Evolutionary conservation across 2,888 invertebrate species (phyloP), one percentile per base, ranked within the genome.

Genomic region (Graphium colonna): DNA sequence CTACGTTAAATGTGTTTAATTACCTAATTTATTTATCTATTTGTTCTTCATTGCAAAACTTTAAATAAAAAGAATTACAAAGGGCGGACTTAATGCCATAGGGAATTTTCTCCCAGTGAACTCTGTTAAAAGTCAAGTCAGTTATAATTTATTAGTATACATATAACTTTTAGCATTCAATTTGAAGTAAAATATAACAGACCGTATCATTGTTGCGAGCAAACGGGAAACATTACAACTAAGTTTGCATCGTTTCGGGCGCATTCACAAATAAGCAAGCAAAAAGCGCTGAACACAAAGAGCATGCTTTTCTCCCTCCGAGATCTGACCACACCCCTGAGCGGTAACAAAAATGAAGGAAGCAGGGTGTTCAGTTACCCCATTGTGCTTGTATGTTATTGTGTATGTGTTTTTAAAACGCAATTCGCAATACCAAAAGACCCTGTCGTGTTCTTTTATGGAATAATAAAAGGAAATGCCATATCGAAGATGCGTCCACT

Each of bases 361-460:
- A 65, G 64, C 51, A 54, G 58, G 61, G 65, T 61, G 60, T 65
- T 55, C 52, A 48, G 55, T 64, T 63, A 56, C 58, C 50, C 49
- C 36, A 54, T 54, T 54, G 50, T 54, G 36, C 26, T 21, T 26
- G 39, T 45, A 26, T 49, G 53, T 54, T 54, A 54, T 54, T 54
- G 53, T 54, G 49, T 54, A 49, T 54, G 39, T 49, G 44, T 53
- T 53, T 53, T 53, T 49, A 21, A 40, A 48, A 48, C 28, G 52
- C 13, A 31, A 17, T 15, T 21, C 28, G 33, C 42, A 28, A 42
- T 17, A 9, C 28, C 39, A 38, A n/a, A 26, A 44, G n/a, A 46
- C 13, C 33, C 39, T 47, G 41, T n/a, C n/a, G 41, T 47, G 40
- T 42, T 18, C 12, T 31, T 41, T 31, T 43, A 42, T 41, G 3